Evolutionary conservation across 1,140 invertebrate genomes (phyloP).

Genomic region (Gonatopus flavifemur): DNA sequence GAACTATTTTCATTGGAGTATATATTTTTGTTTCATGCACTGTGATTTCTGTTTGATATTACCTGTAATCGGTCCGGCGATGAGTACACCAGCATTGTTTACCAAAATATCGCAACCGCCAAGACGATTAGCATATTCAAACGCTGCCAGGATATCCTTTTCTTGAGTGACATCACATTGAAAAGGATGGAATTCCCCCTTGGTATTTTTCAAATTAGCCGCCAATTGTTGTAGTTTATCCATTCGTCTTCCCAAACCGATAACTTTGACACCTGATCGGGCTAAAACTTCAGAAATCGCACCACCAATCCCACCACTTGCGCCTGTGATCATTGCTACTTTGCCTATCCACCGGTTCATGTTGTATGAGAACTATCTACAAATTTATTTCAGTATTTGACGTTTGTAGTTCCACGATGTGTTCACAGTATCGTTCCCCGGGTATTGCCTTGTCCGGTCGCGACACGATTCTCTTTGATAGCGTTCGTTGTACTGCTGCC

Average conservation of each 20-base stretch:
- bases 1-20: no score
- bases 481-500: no score
- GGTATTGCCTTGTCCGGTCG: no score
- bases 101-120: slow-evolving; percentile 67
- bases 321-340: slow-evolving; percentile 72
- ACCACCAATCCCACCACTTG: slow-evolving; percentile 71
- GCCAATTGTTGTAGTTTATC: slow-evolving; percentile 42
- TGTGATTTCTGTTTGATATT: no score
- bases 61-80: slow-evolving; percentile 15
- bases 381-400: no score
- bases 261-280: slow-evolving; percentile 65
- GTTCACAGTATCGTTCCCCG: no score
- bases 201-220: slow-evolving; percentile 8
- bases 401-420: no score
- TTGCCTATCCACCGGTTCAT: slow-evolving; percentile 71
- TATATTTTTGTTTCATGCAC: no score
- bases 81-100: slow-evolving; percentile 65
- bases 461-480: no score
- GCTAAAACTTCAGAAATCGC: slow-evolving; percentile 62
- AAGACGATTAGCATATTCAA: slow-evolving; percentile 61
- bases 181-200: slow-evolving; percentile 39
- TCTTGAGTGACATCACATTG: slow-evolving; percentile 70
- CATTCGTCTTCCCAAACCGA: slow-evolving; percentile 68
- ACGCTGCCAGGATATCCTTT: slow-evolving; percentile 64
- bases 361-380: no score